These are phyloP conservation scores for Panthera uncia DNA, from an alignment of 2,113 vertebrate species.

Conservation along the genomic window DNA sequence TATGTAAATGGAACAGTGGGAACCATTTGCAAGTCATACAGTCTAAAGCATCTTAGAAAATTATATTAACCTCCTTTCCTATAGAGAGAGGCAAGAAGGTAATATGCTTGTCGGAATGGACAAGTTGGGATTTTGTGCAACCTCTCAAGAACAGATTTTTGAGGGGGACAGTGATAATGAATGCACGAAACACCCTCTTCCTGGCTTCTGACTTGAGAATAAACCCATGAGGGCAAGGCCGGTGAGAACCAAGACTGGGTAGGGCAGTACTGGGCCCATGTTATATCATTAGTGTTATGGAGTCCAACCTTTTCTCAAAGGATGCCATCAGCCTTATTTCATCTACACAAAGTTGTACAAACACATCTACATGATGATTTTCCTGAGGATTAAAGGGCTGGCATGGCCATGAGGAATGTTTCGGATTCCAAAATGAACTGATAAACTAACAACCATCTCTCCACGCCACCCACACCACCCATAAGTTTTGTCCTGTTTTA, in stretches of 20 bases:
- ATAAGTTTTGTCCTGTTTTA: background rate
- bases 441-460: background rate
- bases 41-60: constrained; percentile 23
- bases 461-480: background rate
- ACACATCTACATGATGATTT: background rate
- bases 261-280: background rate
- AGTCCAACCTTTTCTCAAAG: background rate
- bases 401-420: background rate
- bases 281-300: too few species aligned
- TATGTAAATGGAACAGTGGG: constrained; percentile 1
- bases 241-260: background rate
- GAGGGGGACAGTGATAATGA: background rate
- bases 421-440: background rate
- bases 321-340: background rate
- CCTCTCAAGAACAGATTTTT: background rate
- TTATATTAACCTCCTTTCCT: background rate
- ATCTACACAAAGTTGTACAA: background rate
- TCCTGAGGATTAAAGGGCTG: background rate
- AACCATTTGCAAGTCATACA: background rate
- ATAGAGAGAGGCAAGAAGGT: background rate
- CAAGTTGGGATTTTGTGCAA: background rate
- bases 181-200: background rate
- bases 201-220: background rate
- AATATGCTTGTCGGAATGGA: background rate
- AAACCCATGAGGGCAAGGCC: background rate